Conservation (phyloP, 2,888 invertebrate genomes). For the Apomyelois bistriatella region DNA sequence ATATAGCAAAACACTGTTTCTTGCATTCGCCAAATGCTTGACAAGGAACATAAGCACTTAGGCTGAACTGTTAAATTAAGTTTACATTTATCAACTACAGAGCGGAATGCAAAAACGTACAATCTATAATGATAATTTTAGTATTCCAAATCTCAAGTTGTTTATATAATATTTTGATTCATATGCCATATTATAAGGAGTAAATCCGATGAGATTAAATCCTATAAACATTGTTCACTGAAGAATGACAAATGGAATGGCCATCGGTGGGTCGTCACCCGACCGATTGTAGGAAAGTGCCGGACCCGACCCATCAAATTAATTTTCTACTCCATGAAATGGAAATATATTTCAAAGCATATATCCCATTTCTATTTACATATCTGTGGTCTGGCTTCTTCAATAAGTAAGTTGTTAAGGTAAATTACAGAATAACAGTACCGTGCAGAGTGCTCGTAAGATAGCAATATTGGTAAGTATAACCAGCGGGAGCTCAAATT, state of each 20-base stretch:
- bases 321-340: slow-evolving; percentile 19
- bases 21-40: no score
- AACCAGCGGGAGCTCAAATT: no score
- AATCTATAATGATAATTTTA: no score
- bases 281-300: slow-evolving; percentile 14
- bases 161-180: not conserved
- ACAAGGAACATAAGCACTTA: no score
- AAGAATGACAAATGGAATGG: slow-evolving; percentile 18
- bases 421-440: not conserved
- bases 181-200: not conserved
- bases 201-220: slow-evolving; percentile 6
- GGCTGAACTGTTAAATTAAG: no score
- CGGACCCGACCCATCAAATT: slow-evolving; percentile 19
- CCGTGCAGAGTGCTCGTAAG: not conserved
- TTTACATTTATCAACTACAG: no score
- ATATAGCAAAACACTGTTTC: no score
- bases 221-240: slow-evolving; percentile 5
- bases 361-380: slow-evolving; percentile 10
- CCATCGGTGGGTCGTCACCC: slow-evolving; percentile 16
- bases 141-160: no score
- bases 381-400: slow-evolving; percentile 8
- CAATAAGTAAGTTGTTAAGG: slow-evolving; percentile 3
- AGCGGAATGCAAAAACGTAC: no score
- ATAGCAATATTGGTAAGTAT: no score
- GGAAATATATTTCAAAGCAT: slow-evolving; percentile 18